Evolutionary conservation across 2,888 invertebrate genomes (phyloP).

Genomic region (Drosophila prostipennis): DNA sequence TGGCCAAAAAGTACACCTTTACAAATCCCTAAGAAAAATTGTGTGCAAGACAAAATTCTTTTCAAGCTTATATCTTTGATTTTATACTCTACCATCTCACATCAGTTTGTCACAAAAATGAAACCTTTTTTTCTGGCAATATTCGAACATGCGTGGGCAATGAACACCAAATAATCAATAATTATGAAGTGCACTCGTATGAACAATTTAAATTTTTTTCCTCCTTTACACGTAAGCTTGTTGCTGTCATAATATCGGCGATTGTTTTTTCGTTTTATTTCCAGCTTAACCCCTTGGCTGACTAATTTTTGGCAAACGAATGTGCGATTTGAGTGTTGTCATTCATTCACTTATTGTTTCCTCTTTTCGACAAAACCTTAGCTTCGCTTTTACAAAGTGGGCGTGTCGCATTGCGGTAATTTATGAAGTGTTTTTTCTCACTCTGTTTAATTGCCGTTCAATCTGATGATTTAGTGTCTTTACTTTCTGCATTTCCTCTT

Average conservation of each 20-base stretch:
- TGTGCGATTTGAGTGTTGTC: slow-evolving; percentile 32
- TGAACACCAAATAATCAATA: slow-evolving; percentile 18
- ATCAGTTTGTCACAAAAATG: not conserved
- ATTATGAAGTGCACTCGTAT: slow-evolving; percentile 40
- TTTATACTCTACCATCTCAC: not conserved
- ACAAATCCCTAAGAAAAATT: too few relatives aligned
- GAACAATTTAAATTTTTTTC: slow-evolving; percentile 26
- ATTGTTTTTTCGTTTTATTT: slow-evolving; percentile 3
- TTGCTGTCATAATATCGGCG: slow-evolving; percentile 28
- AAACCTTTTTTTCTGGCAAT: not conserved
- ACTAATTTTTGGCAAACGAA: slow-evolving; percentile 43
- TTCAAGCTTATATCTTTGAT: too few relatives aligned
- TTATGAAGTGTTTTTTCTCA: slow-evolving; percentile 54
- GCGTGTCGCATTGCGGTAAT: slow-evolving; percentile 59
- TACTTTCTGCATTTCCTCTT: slow-evolving; percentile 34
- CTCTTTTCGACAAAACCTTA: slow-evolving; percentile 17
- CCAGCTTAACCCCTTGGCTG: slow-evolving; percentile 13
- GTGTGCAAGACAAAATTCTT: too few relatives aligned
- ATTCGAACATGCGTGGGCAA: slow-evolving; percentile 39
- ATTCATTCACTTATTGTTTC: slow-evolving; percentile 34
- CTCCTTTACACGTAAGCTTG: slow-evolving; percentile 31
- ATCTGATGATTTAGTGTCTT: slow-evolving; percentile 50
- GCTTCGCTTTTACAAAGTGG: slow-evolving; percentile 46
- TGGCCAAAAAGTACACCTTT: too few relatives aligned
- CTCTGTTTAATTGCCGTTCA: slow-evolving; percentile 56